Conservation (phyloP, 1,140 invertebrate genomes). For the Atopsyche davidsoni region DNA sequence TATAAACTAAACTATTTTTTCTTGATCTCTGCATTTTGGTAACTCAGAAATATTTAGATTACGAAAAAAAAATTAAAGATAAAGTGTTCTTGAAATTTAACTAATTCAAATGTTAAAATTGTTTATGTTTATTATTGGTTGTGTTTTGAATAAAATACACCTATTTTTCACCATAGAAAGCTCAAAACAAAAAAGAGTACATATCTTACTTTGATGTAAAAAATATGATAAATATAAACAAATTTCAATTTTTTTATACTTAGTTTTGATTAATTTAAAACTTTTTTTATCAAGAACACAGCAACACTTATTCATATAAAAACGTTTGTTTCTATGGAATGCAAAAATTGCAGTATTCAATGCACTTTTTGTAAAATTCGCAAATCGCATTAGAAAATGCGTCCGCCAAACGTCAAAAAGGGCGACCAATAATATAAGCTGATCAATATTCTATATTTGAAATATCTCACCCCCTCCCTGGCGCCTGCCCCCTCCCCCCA, state of each 20-base stretch:
- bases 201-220: no score
- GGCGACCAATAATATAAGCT: slow-evolving; percentile 29
- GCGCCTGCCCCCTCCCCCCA: not conserved
- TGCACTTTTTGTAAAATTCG: no score
- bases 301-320: no score
- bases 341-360: not conserved
- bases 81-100: no score
- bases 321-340: no score
- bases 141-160: no score
- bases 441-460: slow-evolving; percentile 30
- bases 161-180: no score
- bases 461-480: slow-evolving; percentile 17
- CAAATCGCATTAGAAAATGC: slow-evolving; percentile 17
- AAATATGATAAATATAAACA: not conserved
- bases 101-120: no score
- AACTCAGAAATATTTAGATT: not conserved
- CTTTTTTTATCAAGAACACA: not conserved
- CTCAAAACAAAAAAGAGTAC: no score
- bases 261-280: not conserved
- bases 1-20: not conserved
- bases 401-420: slow-evolving; percentile 16
- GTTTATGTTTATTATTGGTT: no score
- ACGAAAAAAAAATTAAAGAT: no score
- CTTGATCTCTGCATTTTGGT: not conserved
- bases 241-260: not conserved